Conservation (phyloP, 1,140 invertebrate species). For the Cyrtorhinus lividipennis region DNA sequence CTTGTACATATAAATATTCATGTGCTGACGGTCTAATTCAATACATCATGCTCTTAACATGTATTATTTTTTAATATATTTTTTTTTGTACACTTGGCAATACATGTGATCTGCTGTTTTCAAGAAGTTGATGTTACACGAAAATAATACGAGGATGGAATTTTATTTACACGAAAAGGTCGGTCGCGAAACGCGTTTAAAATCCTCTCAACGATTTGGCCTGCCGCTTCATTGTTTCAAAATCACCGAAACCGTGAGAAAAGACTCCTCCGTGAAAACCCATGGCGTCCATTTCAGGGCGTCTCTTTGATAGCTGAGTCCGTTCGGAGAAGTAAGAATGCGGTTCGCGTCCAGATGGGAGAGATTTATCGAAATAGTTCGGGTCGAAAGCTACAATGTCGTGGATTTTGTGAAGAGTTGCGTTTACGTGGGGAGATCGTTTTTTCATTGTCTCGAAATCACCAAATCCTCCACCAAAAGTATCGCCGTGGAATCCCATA, state of each 20-base stretch:
- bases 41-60: neutral
- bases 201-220: constrained; percentile 6
- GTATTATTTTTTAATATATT: neutral
- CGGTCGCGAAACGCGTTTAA: neutral
- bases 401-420: constrained; percentile 33
- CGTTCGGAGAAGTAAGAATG: constrained; percentile 29
- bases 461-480: constrained; percentile 29
- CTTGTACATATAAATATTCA: neutral
- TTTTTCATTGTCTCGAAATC: constrained; percentile 29
- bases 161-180: neutral
- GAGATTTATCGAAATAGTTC: too few relatives aligned
- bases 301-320: constrained; percentile 28
- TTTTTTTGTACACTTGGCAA: neutral
- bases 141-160: neutral
- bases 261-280: constrained; percentile 35
- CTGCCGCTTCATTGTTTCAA: constrained; percentile 32
- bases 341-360: constrained; percentile 27
- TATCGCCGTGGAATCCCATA: constrained; percentile 29
- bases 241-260: constrained; percentile 34
- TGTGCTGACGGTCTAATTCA: too few relatives aligned
- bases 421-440: constrained; percentile 27
- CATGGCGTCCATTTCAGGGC: constrained; percentile 32
- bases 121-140: neutral
- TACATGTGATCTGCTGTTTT: neutral
- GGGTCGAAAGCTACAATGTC: constrained; percentile 29